Base-by-base conservation (phyloP, 1,140 invertebrate species). In the Anastatus disparis region DNA sequence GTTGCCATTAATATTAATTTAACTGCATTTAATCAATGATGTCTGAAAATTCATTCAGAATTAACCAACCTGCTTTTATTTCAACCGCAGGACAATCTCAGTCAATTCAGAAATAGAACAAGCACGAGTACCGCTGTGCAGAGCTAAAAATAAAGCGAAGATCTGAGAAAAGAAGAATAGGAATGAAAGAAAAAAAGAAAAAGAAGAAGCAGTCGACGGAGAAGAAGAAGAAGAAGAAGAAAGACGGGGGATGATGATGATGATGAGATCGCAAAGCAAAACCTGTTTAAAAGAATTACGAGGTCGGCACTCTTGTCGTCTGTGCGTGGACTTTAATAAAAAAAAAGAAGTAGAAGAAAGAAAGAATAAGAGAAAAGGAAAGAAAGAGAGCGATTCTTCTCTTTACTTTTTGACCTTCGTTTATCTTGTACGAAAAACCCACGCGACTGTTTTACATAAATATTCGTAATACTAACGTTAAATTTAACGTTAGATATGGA, bases 271-370 rank as follows among this genome's bases (percentile, higher is more conserved):
- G n/a, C n/a, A n/a, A n/a, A n/a, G n/a, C n/a, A n/a, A n/a, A n/a
- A n/a, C n/a, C n/a, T n/a, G n/a, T 58, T 70, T 70, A 42, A 66
- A 50, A 44, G 63, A 52, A 48, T 52, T 55, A 44, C 58, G 67
- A 70, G 67, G 35, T 62, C 66, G 53, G 12, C 24, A 27, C n/a
- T 50, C 35, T n/a, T n/a, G n/a, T n/a, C n/a, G n/a, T n/a, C n/a
- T 20, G 63, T 15, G 8, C 22, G 40, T 44, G 15, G 13, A 26
- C 40, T 27, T 17, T 17, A 42, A 6, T 20, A 58, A 17, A 20
- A 58, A 9, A 20, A 15, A 8, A 10, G 38, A 40, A 27, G 38
- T 61, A 15, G n/a, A n/a, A n/a, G n/a, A n/a, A n/a, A n/a, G n/a
- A n/a, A n/a, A n/a, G n/a, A n/a, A n/a, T n/a, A n/a, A n/a, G n/a